phyloP scores from a whole-genome alignment of 2,888 invertebrate species.

The Heteromurus nitidus region DNA sequence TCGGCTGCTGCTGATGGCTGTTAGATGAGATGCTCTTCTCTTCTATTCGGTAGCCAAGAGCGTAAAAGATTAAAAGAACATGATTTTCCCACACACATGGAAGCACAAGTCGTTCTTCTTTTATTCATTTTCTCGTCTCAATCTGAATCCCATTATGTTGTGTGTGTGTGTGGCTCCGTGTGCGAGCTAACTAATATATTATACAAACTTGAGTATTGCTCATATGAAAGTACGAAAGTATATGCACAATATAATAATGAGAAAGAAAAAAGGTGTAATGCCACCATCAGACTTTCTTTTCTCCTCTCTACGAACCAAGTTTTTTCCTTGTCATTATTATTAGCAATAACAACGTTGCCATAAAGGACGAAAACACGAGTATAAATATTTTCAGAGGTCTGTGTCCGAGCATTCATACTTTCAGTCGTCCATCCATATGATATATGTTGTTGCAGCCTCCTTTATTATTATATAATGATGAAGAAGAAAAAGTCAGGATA shows the following conservation, averaged over 20 bases:
- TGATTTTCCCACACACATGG: slow-evolving; percentile 72
- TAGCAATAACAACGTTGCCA: slow-evolving; percentile 41
- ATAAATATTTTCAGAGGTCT: slow-evolving; percentile 47
- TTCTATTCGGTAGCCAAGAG: slow-evolving; percentile 53
- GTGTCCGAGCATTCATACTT: no score
- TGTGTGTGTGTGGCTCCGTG: slow-evolving; percentile 40
- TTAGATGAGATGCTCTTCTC: slow-evolving; percentile 38
- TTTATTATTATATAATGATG: slow-evolving; percentile 42
- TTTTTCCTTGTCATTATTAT: slow-evolving; percentile 44
- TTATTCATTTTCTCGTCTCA: slow-evolving; percentile 44
- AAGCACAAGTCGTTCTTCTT: slow-evolving; percentile 60
- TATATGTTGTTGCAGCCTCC: slow-evolving; percentile 37
- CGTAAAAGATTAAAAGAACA: slow-evolving; percentile 68
- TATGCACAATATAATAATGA: slow-evolving; percentile 6
- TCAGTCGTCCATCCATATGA: no score
- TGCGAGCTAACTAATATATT: slow-evolving; percentile 47
- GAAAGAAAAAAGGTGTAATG: slow-evolving; percentile 25
- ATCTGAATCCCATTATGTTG: slow-evolving; percentile 49
- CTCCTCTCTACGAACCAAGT: slow-evolving; percentile 11
- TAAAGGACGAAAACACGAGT: slow-evolving; percentile 47
- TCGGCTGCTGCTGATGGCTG: slow-evolving; percentile 25
- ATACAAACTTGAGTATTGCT: neutral
- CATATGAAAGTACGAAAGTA: neutral
- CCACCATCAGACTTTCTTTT: slow-evolving; percentile 20
- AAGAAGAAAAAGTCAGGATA: slow-evolving; percentile 28